Conservation (phyloP, 2,888 invertebrate genomes). For the Steromphala cineraria region DNA sequence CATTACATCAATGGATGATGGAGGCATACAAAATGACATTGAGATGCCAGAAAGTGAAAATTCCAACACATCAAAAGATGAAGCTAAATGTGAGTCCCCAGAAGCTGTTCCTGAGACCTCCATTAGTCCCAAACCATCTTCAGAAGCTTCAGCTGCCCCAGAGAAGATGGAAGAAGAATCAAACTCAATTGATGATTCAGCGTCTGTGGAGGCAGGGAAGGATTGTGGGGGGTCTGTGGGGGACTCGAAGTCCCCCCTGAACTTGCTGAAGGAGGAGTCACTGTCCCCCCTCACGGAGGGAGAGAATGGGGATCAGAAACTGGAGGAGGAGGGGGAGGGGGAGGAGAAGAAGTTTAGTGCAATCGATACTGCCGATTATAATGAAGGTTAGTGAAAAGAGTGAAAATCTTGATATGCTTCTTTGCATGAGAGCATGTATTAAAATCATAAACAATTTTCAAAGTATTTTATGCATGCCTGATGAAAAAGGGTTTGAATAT, state of each 20-base stretch:
- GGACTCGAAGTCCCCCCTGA: too few species aligned
- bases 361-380: conserved; percentile 29
- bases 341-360: neutral
- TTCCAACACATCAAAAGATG: neutral
- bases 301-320: too few species aligned
- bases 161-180: conserved; percentile 6
- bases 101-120: neutral
- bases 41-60: conserved; percentile 6
- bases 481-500: too few species aligned
- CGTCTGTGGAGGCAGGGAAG: neutral
- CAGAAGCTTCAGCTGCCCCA: neutral
- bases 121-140: neutral
- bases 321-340: neutral
- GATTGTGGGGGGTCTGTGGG: neutral
- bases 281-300: too few species aligned
- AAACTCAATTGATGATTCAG: neutral
- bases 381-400: conserved; percentile 14
- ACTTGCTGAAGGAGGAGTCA: too few species aligned
- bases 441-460: too few species aligned
- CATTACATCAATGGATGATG: conserved; percentile 1
- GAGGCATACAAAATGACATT: neutral
- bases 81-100: neutral
- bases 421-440: too few species aligned
- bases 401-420: neutral
- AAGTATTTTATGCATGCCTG: too few species aligned